Conservation (phyloP, 2,113 vertebrate genomes). For the Rhinoptilus africanus region DNA sequence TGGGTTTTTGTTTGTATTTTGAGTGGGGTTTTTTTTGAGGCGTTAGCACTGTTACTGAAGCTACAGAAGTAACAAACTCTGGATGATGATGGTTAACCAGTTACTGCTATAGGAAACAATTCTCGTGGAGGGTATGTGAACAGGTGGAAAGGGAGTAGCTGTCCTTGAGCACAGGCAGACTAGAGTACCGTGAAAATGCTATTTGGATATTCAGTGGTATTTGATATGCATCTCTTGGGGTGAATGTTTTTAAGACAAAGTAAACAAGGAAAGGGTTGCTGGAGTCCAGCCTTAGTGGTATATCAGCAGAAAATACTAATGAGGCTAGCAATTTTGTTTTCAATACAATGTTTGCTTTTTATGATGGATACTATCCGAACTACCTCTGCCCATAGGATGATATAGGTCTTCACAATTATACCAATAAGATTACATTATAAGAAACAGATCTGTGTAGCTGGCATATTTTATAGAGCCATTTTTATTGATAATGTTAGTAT, state of each 20-base stretch:
- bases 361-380: background rate
- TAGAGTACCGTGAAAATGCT: background rate
- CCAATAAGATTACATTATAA: background rate
- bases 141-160: background rate
- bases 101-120: background rate
- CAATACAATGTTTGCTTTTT: background rate
- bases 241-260: background rate
- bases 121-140: fast-evolving
- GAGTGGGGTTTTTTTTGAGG: background rate
- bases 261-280: background rate
- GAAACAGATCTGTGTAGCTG: background rate
- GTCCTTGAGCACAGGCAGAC: background rate
- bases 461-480: background rate
- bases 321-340: background rate
- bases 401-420: background rate
- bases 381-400: background rate
- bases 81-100: background rate
- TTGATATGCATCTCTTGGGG: background rate
- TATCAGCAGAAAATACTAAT: background rate
- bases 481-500: constrained; percentile 18
- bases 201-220: background rate
- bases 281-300: background rate
- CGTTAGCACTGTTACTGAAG: background rate
- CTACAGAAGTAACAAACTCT: background rate
- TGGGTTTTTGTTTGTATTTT: background rate